Base-by-base conservation (phyloP, 2,888 invertebrate genomes). In the Mythimna ferrago region DNA sequence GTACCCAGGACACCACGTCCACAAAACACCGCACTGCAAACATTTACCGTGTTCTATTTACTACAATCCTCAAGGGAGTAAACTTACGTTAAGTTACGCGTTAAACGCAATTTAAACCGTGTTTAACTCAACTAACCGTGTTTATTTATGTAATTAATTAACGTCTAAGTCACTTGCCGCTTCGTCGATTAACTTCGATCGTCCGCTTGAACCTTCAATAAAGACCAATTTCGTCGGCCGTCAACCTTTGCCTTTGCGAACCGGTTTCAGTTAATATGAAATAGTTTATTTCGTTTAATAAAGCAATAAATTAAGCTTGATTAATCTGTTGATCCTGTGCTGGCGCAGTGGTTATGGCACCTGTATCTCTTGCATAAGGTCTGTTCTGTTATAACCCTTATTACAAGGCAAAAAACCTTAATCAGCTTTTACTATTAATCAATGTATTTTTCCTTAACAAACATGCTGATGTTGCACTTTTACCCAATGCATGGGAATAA, bases 131-230 rank as follows among this genome's bases (percentile, higher is more conserved):
- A 76, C 70, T 80, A 78, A 74, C 71, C 72, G 64, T 82, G 70
- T 82, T 81, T 84, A 75, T 79, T 63, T 77, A 76, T 72, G 66
- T 76, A 78, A 83, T 81, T 85, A 81, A 82, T 82, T 78, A 81
- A 77, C 63, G 63, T 66, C 53, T 63, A 66, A 64, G 71, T 76
- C 67, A 80, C 60, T 79, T 71, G 71, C 62, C 64, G 54, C 48
- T 71, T 68, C 66, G 67, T 84, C 71, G 71, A 82, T 77, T 79
- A 73, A 72, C 60, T 60, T 62, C 44, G 38, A 35, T 61, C 60
- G 66, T 62, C 60, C 56, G 62, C 66, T 70, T 62, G 32, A 68
- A 66, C 35, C 44, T 38, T 61, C 56, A 66, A 57, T 64, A 54
- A 71, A 63, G 54, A 75, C 73, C 53, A 68, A 73, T 81, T 71